Evolutionary conservation across 2,797 vertebrate genomes (phyloP).

Genomic region (Chaetodon trifasciatus): DNA sequence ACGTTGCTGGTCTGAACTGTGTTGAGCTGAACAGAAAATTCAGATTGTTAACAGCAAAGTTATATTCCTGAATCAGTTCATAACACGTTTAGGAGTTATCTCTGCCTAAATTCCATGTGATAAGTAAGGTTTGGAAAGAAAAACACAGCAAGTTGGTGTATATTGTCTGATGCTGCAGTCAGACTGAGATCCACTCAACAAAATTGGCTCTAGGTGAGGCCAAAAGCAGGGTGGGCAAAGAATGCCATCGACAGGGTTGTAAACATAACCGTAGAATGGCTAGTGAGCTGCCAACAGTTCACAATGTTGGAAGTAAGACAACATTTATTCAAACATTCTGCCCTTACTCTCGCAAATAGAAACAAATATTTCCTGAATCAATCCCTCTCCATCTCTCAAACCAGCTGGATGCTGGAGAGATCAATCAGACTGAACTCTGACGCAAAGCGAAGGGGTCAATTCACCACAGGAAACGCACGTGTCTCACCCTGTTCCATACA

Average conservation of each 20-base stretch:
- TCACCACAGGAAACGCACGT: no score
- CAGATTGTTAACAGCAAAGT: conserved; percentile 41
- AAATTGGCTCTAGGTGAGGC: neutral
- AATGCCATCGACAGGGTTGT: neutral
- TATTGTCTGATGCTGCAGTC: neutral
- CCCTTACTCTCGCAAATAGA: no score
- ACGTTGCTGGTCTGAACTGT: conserved; percentile 21
- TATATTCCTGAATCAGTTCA: conserved; percentile 28
- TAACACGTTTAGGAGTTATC: conserved; percentile 2
- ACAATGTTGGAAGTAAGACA: no score
- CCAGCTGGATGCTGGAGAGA: no score
- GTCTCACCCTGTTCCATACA: no score
- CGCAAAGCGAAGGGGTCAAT: no score
- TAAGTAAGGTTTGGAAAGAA: neutral
- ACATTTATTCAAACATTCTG: no score
- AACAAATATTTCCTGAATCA: no score
- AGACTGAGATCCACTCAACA: neutral
- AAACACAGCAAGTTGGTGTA: neutral
- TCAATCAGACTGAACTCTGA: no score
- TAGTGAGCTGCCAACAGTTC: no score
- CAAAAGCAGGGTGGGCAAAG: neutral
- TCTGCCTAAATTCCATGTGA: neutral
- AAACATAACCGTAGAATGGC: neutral
- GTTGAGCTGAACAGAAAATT: conserved; percentile 44
- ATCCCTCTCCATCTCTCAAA: no score